Base-by-base conservation (phyloP, 2,888 invertebrate genomes). In the Caenorhabditis sulstoni region DNA sequence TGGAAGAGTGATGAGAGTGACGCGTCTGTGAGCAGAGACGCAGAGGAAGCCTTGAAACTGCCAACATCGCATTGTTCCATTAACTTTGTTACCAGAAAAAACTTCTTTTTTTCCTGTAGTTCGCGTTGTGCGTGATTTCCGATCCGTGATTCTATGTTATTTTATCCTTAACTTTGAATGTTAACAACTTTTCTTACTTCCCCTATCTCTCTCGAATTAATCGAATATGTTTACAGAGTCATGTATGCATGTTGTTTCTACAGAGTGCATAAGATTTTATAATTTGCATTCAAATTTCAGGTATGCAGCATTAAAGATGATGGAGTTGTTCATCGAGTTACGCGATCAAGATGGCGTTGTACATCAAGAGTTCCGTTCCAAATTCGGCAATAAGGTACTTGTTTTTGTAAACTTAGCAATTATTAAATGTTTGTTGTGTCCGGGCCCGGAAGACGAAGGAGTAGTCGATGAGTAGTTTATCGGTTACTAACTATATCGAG, bases 241-340 rank as follows among this genome's bases (percentile, higher is more conserved):
- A n/a, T n/a, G n/a, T n/a, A n/a, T n/a, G n/a, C n/a, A n/a, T n/a
- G n/a, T n/a, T n/a, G n/a, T n/a, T n/a, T n/a, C n/a, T n/a, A n/a
- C n/a, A n/a, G 53, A 35, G 53, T 23, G 53, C 53, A 53, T 9
- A 53, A 35, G 20, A 23, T 53, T 53, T 12, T 53, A 53, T 23
- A 53, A 53, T 53, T 53, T 53, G 53, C 29, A 29, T 37, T 47
- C 49, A 53, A 53, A 53, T 53, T 53, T 53, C 23, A 53, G n/a
- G n/a, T n/a, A n/a, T n/a, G n/a, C n/a, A 20, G 23, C 20, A 12
- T 53, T 58, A 7, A 44, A n/a, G 44, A 29, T 67, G 67, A 67
- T 67, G 55, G 67, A 67, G 47, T 45, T 67, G 47, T 45, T 67
- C 16, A 20, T 67, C 47, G 47, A 67, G 23, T 58, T 67, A 20